Base-by-base conservation (phyloP, 2,888 invertebrate species). In the Xestia xanthographa region DNA sequence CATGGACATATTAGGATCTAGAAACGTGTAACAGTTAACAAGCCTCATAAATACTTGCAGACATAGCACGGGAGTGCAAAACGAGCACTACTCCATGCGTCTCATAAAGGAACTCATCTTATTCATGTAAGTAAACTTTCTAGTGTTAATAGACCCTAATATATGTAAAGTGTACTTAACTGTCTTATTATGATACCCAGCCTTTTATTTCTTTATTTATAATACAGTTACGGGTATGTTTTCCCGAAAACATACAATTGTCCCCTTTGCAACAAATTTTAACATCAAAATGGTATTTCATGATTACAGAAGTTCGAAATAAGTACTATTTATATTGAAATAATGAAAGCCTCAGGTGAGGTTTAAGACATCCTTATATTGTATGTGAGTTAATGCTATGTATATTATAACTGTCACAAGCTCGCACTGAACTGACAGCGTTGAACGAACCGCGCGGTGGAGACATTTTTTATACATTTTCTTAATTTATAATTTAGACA, bases 191-290 rank as follows among this genome's bases (percentile, higher is more conserved):
- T 78, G 53, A 48, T 74, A 77, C 63, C 76, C 82, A 78, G 83
- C 62, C 71, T 82, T 60, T 66, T 66, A 60, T 66, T 17, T 41
- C 20, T 43, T 48, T 26, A 66, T 58, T 1, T 53, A 65, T 69
- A 67, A 63, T 67, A 67, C 69, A 66, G 22, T 68, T n/a, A 56
- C 17, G 26, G 60, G 65, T 65, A 67, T 43, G 6, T 63, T 62
- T 66, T 38, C 67, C 68, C 80, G 75, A 84, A 87, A 88, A 79
- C 76, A 79, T 90, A 87, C 89, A 86, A 91, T 93, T 94, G 95
- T 93, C 90, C 93, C 94, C 95, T 95, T 94, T 94, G 96, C 96
- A 95, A 96, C 95, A 94, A 94, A 95, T 92, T 93, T 94, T 93
- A 83, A 95, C 94, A 95, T 92, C 93, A 91, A 95, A 93, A 95